Evolutionary conservation across 2,797 vertebrate species (phyloP).

Genomic region (Acipenser oxyrinchus): DNA sequence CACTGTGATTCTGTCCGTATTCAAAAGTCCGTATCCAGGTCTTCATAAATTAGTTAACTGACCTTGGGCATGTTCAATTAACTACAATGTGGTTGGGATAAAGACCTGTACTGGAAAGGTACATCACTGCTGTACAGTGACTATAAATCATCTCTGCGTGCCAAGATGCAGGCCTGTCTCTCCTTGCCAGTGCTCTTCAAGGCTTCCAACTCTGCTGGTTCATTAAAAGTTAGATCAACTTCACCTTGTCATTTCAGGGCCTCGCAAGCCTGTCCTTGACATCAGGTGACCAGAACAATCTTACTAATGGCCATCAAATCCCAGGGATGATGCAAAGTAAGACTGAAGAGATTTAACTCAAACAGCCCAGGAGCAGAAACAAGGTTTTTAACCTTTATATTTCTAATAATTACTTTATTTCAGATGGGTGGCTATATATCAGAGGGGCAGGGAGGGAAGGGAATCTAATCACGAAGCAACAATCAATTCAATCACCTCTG

Average conservation of each 20-base stretch:
- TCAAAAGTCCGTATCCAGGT: too few relatives aligned
- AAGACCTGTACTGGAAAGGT: too few relatives aligned
- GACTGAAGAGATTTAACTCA: not conserved
- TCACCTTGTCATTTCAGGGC: not conserved
- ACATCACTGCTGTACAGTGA: too few relatives aligned
- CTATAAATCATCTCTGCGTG: too few relatives aligned
- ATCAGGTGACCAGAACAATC: not conserved
- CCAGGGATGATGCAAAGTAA: not conserved
- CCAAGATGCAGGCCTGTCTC: not conserved
- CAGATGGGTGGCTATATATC: not conserved
- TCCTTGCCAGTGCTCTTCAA: not conserved
- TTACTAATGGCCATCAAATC: not conserved
- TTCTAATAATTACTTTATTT: not conserved
- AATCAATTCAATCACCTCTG: too few relatives aligned
- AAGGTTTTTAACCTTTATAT: conserved; percentile 3
- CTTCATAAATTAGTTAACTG: too few relatives aligned
- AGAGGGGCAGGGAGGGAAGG: not conserved
- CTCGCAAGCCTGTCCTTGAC: not conserved
- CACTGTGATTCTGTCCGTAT: too few relatives aligned
- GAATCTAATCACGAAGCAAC: too few relatives aligned
- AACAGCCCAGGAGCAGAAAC: not conserved
- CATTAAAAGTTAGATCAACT: not conserved
- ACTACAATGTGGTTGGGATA: too few relatives aligned
- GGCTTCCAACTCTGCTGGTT: not conserved
- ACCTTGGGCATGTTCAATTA: too few relatives aligned